phyloP scores from a whole-genome alignment of 2,888 invertebrate species.

The Chrysolina oricalcia region DNA sequence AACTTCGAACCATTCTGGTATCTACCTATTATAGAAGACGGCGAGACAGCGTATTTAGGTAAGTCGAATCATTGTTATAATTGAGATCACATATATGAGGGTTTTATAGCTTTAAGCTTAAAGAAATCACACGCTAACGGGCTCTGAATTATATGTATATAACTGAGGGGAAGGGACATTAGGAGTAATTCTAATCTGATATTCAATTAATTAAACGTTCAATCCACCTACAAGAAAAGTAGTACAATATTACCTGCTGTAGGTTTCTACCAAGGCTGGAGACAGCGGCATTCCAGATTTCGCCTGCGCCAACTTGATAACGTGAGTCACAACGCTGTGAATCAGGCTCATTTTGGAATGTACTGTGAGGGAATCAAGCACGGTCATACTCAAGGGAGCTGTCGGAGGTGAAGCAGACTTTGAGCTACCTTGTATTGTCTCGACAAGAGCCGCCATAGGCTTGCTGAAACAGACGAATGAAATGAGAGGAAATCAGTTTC shows the following conservation, averaged over 20 bases:
- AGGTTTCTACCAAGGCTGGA: constrained; percentile 95
- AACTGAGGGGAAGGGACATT: no score
- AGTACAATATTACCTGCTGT: constrained; percentile 77
- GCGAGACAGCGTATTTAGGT: no score
- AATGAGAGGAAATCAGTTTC: not conserved
- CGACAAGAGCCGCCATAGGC: constrained; percentile 93
- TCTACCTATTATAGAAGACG: no score
- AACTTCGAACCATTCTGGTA: no score
- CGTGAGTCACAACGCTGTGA: constrained; percentile 86
- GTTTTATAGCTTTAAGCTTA: no score
- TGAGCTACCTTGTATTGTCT: constrained; percentile 80
- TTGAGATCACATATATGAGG: no score
- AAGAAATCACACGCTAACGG: no score
- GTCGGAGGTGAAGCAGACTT: constrained; percentile 78
- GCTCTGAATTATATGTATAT: no score
- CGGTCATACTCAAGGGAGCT: constrained; percentile 92
- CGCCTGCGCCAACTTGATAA: constrained; percentile 91
- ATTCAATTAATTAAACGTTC: no score
- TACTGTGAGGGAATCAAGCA: constrained; percentile 91
- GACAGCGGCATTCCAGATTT: constrained; percentile 89
- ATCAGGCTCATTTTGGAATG: constrained; percentile 93
- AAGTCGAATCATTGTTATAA: no score
- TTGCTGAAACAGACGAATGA: constrained; percentile 75
- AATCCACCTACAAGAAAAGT: no score
- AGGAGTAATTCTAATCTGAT: no score